These are phyloP conservation scores for Steinernema khuongi DNA, from an alignment of 1,140 invertebrate genomes.

Conservation along the genomic window DNA sequence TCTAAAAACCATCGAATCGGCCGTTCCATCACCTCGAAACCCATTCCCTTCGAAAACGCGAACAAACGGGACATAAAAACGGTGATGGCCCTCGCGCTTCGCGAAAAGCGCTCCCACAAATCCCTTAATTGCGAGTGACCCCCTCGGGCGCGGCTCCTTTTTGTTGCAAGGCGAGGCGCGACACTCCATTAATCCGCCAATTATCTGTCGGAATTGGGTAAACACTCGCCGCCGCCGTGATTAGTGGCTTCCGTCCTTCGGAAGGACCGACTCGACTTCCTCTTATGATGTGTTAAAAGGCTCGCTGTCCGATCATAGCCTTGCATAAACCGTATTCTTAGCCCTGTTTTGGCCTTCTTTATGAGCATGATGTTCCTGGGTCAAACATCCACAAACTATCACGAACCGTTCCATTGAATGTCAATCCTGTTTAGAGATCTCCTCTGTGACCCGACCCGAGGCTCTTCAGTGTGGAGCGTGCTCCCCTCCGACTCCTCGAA, in stretches of 20 bases:
- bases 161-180: background rate
- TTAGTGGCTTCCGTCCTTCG: background rate
- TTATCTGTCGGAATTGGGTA: slow-evolving; percentile 12
- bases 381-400: no score
- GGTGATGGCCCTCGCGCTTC: background rate
- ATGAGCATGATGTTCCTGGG: no score
- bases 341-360: no score
- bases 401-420: background rate
- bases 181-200: slow-evolving; percentile 1
- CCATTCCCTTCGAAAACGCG: background rate
- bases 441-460: background rate
- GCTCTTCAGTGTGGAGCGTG: background rate
- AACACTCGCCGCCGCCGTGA: background rate
- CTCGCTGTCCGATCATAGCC: no score
- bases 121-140: slow-evolving; percentile 7
- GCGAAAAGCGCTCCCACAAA: background rate
- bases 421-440: background rate
- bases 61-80: background rate
- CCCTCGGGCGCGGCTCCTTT: background rate
- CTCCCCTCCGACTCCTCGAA: background rate
- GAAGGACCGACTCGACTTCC: background rate
- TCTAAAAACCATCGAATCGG: no score
- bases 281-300: no score
- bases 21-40: background rate
- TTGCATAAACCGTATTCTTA: no score